These are phyloP conservation scores for Diadema setosum DNA, from an alignment of 35 echinoderm and acorn worm genomes.

Conservation along the genomic window DNA sequence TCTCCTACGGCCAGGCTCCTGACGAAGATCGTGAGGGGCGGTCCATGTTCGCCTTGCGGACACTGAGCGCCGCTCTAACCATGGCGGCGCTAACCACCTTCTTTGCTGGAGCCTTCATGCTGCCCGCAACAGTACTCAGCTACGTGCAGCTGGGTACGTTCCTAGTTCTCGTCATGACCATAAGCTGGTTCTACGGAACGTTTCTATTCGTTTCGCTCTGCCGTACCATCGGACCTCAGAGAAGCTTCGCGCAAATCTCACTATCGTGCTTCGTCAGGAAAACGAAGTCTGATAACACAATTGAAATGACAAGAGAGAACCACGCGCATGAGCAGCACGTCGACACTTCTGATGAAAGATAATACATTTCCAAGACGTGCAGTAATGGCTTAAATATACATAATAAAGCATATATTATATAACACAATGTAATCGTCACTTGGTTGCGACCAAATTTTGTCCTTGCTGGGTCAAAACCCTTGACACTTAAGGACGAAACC, in stretches of 20 bases:
- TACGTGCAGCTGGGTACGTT: conserved; percentile 72
- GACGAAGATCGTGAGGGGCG: conserved; percentile 19
- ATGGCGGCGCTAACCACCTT: conserved; percentile 71
- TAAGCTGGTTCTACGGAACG: conserved; percentile 69
- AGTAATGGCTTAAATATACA: no score
- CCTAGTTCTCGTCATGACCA: conserved; percentile 63
- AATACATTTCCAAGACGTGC: no score
- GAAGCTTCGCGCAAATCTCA: background rate
- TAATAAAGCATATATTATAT: no score
- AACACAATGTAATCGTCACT: no score
- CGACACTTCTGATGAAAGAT: background rate
- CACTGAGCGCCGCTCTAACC: conserved; percentile 43
- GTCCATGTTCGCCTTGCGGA: conserved; percentile 14
- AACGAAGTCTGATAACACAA: background rate
- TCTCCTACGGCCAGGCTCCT: conserved; percentile 27
- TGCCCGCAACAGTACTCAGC: conserved; percentile 51
- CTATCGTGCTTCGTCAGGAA: background rate
- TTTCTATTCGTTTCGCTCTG: conserved; percentile 84
- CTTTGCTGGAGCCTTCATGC: conserved; percentile 53
- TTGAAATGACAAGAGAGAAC: background rate
- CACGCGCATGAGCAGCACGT: background rate
- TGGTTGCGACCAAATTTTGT: no score
- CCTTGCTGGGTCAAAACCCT: no score
- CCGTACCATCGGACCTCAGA: conserved; percentile 55
- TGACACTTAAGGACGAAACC: no score